Percentiles rank a stretch among this genome's conserved stretches.
phyloP scores from a whole-genome alignment of 2,888 invertebrate genomes.

The Synanthedon formicaeformis region DNA sequence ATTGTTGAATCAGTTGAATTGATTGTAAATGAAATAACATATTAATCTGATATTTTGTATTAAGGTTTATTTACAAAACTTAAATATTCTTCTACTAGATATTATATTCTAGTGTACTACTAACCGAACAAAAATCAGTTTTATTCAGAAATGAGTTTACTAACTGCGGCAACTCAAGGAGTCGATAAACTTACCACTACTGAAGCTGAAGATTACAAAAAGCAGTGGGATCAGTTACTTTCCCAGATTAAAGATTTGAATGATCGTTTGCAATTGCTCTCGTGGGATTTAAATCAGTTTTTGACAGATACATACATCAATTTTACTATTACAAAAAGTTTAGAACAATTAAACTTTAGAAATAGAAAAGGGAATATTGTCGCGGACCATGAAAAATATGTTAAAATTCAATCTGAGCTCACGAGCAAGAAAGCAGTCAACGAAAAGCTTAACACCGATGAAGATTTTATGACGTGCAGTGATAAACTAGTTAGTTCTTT shows the following conservation, averaged over 20 bases:
- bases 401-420: constrained; percentile 11
- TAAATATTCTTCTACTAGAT: too few species aligned
- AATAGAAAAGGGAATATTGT: constrained; percentile 43
- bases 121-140: too few species aligned
- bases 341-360: constrained; percentile 52
- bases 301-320: constrained; percentile 46
- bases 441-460: constrained; percentile 28
- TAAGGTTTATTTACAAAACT: too few species aligned
- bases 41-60: too few species aligned
- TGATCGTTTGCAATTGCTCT: constrained; percentile 47
- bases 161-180: constrained; percentile 48
- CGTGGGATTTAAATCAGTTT: constrained; percentile 53
- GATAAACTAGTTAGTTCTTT: constrained; percentile 32
- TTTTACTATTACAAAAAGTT: constrained; percentile 45
- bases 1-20: too few species aligned
- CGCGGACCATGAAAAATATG: constrained; percentile 23
- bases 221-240: constrained; percentile 35
- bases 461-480: constrained; percentile 32
- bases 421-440: constrained; percentile 20
- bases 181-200: constrained; percentile 39
- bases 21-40: too few species aligned
- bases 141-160: constrained; percentile 24
- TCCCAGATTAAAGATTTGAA: constrained; percentile 39
- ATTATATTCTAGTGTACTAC: too few species aligned
- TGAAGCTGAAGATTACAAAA: constrained; percentile 40